Percentiles rank a stretch among this genome's conserved stretches.
Evolutionary conservation across 2,113 vertebrate species (phyloP).

Genomic region (Apodemus speciosus): DNA sequence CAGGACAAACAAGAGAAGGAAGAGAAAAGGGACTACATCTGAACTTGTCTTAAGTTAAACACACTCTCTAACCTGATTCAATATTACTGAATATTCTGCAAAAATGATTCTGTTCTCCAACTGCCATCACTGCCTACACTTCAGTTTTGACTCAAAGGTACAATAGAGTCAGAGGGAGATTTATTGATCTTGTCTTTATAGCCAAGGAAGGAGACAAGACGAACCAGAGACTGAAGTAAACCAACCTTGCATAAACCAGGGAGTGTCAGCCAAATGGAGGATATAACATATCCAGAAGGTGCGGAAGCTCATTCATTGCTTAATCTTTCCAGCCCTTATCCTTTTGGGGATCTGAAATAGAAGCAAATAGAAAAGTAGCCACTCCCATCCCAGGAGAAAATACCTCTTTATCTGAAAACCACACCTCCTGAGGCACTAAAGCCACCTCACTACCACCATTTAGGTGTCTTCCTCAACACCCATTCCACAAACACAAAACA

Average conservation of each 20-base stretch:
- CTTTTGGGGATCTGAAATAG: background rate
- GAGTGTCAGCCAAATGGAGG: background rate
- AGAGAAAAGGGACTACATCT: background rate
- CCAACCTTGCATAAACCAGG: background rate
- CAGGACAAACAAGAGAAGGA: background rate
- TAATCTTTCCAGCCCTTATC: background rate
- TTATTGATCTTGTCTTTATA: background rate
- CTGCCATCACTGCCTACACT: background rate
- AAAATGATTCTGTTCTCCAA: background rate
- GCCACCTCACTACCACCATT: background rate
- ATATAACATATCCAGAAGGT: background rate
- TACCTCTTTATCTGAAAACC: background rate
- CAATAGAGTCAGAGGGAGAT: background rate
- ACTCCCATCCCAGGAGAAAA: background rate
- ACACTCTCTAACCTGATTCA: background rate
- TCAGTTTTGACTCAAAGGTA: conserved; percentile 16
- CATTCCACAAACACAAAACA: background rate
- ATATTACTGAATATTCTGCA: background rate
- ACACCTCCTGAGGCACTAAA: background rate
- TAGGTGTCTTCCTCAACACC: background rate
- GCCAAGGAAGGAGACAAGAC: background rate
- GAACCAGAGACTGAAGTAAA: background rate
- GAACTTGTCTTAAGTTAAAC: background rate
- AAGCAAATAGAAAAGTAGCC: background rate
- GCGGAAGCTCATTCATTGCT: background rate